Evolutionary conservation across 2,113 vertebrate species (phyloP).

Genomic region (Carassius carassius): DNA sequence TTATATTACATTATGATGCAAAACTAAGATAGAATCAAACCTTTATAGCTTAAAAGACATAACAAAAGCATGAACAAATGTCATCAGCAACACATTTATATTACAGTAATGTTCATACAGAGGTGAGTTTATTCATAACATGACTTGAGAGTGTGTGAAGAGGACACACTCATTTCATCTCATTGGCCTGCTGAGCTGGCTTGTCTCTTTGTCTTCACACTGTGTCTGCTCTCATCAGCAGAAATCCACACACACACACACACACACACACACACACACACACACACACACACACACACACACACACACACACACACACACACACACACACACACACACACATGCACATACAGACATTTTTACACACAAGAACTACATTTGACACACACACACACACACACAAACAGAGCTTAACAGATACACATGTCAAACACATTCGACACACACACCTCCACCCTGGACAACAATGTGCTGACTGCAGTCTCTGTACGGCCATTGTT

Average conservation of each 20-base stretch:
- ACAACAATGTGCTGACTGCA: slow-evolving; percentile 67
- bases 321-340: slow-evolving; percentile 38
- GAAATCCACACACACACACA: slow-evolving; percentile 63
- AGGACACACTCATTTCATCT: slow-evolving; percentile 59
- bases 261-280: slow-evolving; percentile 41
- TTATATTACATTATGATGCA: neutral
- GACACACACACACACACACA: slow-evolving; percentile 50
- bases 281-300: slow-evolving; percentile 43
- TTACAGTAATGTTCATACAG: neutral
- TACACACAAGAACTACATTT: no score
- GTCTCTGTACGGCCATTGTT: slow-evolving; percentile 69
- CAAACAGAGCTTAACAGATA: slow-evolving; percentile 33
- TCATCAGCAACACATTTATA: neutral
- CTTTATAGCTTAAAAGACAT: neutral
- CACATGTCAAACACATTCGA: slow-evolving; percentile 40
- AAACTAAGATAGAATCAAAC: neutral
- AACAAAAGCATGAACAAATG: neutral
- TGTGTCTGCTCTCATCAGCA: slow-evolving; percentile 71
- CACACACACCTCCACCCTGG: slow-evolving; percentile 29
- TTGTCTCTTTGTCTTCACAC: slow-evolving; percentile 70
- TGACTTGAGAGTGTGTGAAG: neutral
- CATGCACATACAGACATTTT: slow-evolving; percentile 44
- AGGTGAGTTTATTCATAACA: neutral
- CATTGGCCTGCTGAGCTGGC: slow-evolving; percentile 75
- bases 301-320: slow-evolving; percentile 46